Evolutionary conservation across 2,888 invertebrate species (phyloP).

Genomic region (Caenorhabditis afra): DNA sequence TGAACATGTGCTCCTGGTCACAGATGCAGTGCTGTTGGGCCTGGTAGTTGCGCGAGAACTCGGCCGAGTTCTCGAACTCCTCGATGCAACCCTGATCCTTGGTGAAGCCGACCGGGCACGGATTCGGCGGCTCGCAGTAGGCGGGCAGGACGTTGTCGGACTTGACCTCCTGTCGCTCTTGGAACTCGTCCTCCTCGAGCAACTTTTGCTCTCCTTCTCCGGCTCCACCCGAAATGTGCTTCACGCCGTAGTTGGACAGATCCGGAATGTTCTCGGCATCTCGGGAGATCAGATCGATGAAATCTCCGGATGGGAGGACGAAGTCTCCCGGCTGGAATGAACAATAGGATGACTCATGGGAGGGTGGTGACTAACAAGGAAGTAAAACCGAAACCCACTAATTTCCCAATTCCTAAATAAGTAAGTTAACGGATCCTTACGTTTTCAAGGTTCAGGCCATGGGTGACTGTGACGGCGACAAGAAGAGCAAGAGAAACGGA

Average conservation of each 20-base stretch:
- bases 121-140: slow-evolving; percentile 99
- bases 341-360: not conserved
- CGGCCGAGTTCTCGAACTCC: slow-evolving; percentile 88
- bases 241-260: slow-evolving; percentile 72
- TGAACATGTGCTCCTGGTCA: slow-evolving; percentile 91
- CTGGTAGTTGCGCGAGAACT: slow-evolving; percentile 94
- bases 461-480: slow-evolving; percentile 25
- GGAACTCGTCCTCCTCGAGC: slow-evolving; percentile 81
- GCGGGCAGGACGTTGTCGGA: slow-evolving; percentile 94
- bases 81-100: slow-evolving; percentile 83
- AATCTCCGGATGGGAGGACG: slow-evolving; percentile 70
- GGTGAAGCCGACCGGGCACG: slow-evolving; percentile 94
- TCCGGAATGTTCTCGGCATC: slow-evolving; percentile 75
- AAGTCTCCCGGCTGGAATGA: slow-evolving; percentile 55
- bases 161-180: slow-evolving; percentile 84
- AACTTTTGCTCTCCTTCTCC: slow-evolving; percentile 87
- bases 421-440: slow-evolving; percentile 18
- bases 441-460: slow-evolving; percentile 49
- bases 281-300: slow-evolving; percentile 77
- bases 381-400: not conserved
- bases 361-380: not conserved
- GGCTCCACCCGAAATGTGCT: slow-evolving; percentile 84
- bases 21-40: slow-evolving; percentile 96
- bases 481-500: slow-evolving; percentile 41
- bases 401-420: not conserved